These are phyloP conservation scores for Arctia plantaginis DNA, from an alignment of 2,888 invertebrate species.

Conservation along the genomic window DNA sequence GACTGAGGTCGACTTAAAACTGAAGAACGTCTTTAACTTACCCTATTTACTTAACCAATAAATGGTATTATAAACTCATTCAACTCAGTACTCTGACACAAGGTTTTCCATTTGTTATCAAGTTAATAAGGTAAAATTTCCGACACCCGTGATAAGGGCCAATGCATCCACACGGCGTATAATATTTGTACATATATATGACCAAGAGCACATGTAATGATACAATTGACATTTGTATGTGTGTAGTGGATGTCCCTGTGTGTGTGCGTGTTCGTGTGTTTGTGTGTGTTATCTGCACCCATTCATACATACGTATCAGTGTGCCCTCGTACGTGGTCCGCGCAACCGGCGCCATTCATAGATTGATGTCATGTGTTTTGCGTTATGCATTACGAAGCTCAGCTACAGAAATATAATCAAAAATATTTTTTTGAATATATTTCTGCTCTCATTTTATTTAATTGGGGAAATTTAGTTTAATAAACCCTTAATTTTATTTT, in stretches of 20 bases:
- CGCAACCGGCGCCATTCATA: constrained; percentile 55
- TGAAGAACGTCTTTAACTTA: no score
- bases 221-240: constrained; percentile 16
- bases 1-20: no score
- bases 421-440: no score
- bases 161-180: constrained; percentile 15
- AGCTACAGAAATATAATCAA: no score
- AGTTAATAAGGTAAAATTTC: constrained; percentile 55
- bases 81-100: neutral
- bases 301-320: constrained; percentile 48
- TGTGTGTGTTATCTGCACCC: constrained; percentile 58
- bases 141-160: constrained; percentile 42
- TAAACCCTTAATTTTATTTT: no score
- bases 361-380: constrained; percentile 33
- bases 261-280: constrained; percentile 24
- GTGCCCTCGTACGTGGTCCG: constrained; percentile 47
- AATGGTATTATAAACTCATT: neutral
- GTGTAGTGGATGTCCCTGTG: neutral
- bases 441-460: no score
- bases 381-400: neutral
- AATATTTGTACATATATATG: neutral
- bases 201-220: constrained; percentile 8
- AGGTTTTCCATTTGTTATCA: constrained; percentile 31
- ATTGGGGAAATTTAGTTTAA: no score
- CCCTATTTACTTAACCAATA: no score